Evolutionary conservation across 2,888 invertebrate species (phyloP), one percentile per base, ranked within the genome.

Genomic region (Drepanosiphum platanoidis): DNA sequence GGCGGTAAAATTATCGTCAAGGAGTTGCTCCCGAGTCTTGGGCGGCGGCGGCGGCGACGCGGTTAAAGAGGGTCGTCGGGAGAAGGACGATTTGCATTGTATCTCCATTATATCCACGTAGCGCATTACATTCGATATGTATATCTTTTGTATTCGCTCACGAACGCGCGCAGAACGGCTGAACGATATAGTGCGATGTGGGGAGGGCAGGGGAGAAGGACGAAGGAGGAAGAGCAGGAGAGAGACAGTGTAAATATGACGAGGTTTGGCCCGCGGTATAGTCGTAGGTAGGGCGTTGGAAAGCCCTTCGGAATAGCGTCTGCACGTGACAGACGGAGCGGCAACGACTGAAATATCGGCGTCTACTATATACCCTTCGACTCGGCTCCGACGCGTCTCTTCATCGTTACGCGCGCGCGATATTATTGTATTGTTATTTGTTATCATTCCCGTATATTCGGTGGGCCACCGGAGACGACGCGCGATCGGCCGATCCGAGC

Each of bases 311-410:
- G 66, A 66, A 64, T 75, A 52, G 74, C 74, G 72, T 75, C 75
- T 83, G 83, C 66, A 66, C 32, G 66, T 83, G 83, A 75, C 83
- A 64, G 42, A 64, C 34, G 32, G 15, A 58, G 34, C 70, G 27
- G 61, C 42, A 72, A 82, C 82, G 34, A 83, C 64, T 66, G 75
- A 83, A 83, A 83, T 83, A 83, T 83, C 32, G 74, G 83, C 58
- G 27, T 52, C 66, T 52, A 75, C 66, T 18, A 18, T 52, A 52
- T 22, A 83, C 83, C 30, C 46, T 82, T 82, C 72, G 83, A 74
- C 66, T 75, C 61, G 66, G 22, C 32, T 2, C 18, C 8, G n/a
- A n/a, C n/a, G 52, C 52, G 52, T 22, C 3, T n/a, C n/a, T n/a
- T n/a, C n/a, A n/a, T n/a, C n/a, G n/a, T n/a, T n/a, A n/a, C n/a